Percentiles rank a stretch among this genome's conserved stretches.
phyloP scores from a whole-genome alignment of 2,113 vertebrate species.

The Serinus canaria region DNA sequence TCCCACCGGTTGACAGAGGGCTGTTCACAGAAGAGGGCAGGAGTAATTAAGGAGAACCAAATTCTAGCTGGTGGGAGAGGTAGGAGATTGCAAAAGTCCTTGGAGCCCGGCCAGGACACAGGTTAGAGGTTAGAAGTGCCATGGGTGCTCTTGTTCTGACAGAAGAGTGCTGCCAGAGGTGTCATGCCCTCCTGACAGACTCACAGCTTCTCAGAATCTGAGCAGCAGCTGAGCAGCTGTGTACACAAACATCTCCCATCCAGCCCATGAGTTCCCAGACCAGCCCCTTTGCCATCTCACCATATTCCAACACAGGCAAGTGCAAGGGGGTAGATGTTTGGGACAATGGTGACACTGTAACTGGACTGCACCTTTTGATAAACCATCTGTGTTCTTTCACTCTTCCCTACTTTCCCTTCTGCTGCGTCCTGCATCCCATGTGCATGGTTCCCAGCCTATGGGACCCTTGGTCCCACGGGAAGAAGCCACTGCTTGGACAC shows the following conservation, averaged over 20 bases:
- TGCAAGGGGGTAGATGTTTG: background rate
- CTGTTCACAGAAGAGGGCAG: background rate
- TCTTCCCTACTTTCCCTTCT: background rate
- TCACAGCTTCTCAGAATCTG: accelerated
- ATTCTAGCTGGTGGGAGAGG: background rate
- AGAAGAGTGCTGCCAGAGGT: background rate
- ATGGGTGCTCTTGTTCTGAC: background rate
- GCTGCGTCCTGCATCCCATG: background rate
- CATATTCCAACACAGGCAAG: background rate
- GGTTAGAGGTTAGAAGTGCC: background rate
- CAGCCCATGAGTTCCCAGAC: background rate
- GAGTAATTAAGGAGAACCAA: background rate
- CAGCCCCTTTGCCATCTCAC: background rate
- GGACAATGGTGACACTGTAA: background rate
- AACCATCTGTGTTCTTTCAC: background rate
- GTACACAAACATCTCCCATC: background rate
- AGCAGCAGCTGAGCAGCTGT: background rate
- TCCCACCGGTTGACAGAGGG: background rate
- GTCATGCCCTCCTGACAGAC: background rate
- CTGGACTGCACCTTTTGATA: background rate
- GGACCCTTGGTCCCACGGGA: background rate
- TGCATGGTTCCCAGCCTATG: accelerated
- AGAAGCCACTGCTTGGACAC: background rate
- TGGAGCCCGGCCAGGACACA: accelerated
- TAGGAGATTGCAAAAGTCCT: background rate